These are phyloP conservation scores for Bugula neritina DNA, from an alignment of 2,888 invertebrate genomes.

Conservation along the genomic window DNA sequence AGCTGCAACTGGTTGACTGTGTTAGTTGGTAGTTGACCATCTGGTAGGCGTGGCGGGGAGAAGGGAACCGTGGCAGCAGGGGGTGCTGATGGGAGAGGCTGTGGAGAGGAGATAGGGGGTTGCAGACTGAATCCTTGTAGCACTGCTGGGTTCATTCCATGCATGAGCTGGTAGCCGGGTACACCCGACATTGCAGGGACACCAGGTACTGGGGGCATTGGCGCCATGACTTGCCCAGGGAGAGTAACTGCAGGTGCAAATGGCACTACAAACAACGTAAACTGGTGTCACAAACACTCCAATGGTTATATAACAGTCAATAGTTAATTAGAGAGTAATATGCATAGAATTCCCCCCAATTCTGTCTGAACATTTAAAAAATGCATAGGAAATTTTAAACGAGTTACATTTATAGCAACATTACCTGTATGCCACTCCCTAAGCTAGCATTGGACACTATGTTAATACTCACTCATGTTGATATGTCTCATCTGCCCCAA, in stretches of 20 bases:
- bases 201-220: not conserved
- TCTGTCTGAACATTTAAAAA: no score
- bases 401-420: no score
- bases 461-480: not conserved
- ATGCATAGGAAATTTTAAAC: no score
- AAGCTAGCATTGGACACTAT: no score
- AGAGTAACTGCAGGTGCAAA: not conserved
- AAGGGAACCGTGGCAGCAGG: not conserved
- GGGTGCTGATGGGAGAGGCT: not conserved
- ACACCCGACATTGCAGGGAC: not conserved
- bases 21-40: not conserved
- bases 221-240: not conserved
- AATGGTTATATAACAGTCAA: no score
- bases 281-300: no score
- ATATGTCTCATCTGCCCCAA: not conserved
- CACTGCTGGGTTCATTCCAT: constrained; percentile 6
- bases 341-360: no score
- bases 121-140: constrained; percentile 17
- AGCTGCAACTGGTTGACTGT: not conserved
- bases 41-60: not conserved
- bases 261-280: not conserved
- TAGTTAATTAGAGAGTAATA: no score
- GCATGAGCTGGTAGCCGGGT: not conserved
- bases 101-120: not conserved
- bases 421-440: no score